These are phyloP conservation scores for Coleophora flavipennella DNA, from an alignment of 2,888 invertebrate species.

Conservation along the genomic window DNA sequence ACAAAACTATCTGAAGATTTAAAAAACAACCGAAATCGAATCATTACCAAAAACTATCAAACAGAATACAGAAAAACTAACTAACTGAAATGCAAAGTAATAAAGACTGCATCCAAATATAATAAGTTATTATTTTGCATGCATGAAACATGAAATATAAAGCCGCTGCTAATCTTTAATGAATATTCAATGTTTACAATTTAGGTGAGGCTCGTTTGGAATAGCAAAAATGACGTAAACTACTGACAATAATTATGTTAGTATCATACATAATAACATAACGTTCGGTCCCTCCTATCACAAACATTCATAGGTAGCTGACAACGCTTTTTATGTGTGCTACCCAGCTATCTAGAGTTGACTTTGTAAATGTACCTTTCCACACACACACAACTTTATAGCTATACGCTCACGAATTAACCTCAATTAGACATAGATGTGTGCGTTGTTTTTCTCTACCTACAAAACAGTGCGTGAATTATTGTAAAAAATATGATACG, in stretches of 20 bases:
- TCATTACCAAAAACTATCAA: not conserved
- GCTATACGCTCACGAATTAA: conserved; percentile 13
- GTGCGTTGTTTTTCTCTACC: conserved; percentile 12
- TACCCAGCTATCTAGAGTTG: not conserved
- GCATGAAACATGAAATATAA: conserved; percentile 3
- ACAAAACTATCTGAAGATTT: too few relatives aligned
- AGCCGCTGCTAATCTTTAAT: conserved; percentile 13
- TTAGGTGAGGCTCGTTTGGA: conserved; percentile 7
- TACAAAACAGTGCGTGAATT: conserved; percentile 12
- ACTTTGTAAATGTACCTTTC: not conserved
- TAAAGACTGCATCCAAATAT: not conserved
- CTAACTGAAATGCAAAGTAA: not conserved
- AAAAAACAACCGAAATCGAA: not conserved
- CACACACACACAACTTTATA: too few relatives aligned
- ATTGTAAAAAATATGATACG: conserved; percentile 20
- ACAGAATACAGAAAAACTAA: not conserved
- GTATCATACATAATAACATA: too few relatives aligned
- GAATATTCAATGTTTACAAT: conserved; percentile 20
- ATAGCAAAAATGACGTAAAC: conserved; percentile 15
- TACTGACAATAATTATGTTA: not conserved
- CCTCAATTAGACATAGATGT: conserved; percentile 28
- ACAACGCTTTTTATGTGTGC: conserved; percentile 15
- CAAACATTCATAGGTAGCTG: conserved; percentile 10
- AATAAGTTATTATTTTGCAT: too few relatives aligned
- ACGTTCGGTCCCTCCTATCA: too few relatives aligned